Evolutionary conservation across 2,113 vertebrate genomes (phyloP), one percentile per base, ranked within the genome.

Genomic region (Genyomyrus donnyi): DNA sequence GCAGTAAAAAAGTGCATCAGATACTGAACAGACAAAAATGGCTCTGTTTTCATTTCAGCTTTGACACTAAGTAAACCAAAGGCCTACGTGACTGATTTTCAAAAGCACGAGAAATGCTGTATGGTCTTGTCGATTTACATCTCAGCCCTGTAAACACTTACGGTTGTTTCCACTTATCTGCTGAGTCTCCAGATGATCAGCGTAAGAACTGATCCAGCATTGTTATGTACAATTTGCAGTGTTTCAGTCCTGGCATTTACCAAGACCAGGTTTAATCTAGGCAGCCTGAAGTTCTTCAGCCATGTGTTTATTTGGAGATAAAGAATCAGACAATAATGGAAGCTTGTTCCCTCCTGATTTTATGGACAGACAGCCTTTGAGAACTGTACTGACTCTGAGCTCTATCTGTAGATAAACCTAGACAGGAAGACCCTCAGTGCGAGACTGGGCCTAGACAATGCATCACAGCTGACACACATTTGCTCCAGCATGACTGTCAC

Each of bases 261-360:
- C 89, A 70, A 91, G 85, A 27, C 89, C 90, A 74, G 35, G 46
- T 74, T 89, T 49, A 56, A 88, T 86, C 58, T 45, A 42, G 58
- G 35, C 85, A 77, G 80, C 49, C 24, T 80, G 89, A 88, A 87
- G 70, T 46, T 84, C 39, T 87, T 53, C 88, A 77, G 88, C 56
- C 62, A 53, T 27, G 48, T 89, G 90, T 90, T 91, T 91, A 88
- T 88, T 49, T 90, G 52, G 53, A 89, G 87, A 92, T 90, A 88
- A 85, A 24, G 53, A 90, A 85, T 87, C 39, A 27, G 87, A 86
- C 42, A 46, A 66, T 88, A 88, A 53, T 49, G 89, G 49, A 49
- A n/a, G 45, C 85, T 91, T 85, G 48, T 85, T 91, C 89, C 48
- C 50, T 77, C 56, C 27, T 35, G 52, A 62, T n/a, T 50, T n/a